Conservation (phyloP, 2,888 invertebrate species). For the Sericinus montela region DNA sequence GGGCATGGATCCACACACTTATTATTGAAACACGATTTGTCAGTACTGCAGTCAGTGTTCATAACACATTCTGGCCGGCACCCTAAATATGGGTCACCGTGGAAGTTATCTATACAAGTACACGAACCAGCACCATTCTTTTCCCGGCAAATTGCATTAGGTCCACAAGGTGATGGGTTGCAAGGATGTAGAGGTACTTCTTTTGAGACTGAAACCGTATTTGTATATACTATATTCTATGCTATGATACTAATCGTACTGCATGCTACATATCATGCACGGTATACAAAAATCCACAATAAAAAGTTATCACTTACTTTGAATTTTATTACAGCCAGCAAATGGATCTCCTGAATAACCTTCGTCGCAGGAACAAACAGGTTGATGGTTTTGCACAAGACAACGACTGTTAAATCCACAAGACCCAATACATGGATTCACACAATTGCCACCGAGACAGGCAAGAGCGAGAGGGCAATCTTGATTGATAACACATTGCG, state of each 20-base stretch:
- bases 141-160: conserved; percentile 88
- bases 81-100: conserved; percentile 87
- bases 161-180: conserved; percentile 88
- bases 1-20: conserved; percentile 89
- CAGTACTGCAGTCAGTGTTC: conserved; percentile 85
- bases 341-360: conserved; percentile 91
- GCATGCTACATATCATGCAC: conserved; percentile 21
- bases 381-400: conserved; percentile 85
- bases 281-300: conserved; percentile 8
- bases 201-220: conserved; percentile 68
- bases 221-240: conserved; percentile 23
- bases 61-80: conserved; percentile 90
- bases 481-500: conserved; percentile 87
- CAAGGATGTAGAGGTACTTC: conserved; percentile 85
- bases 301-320: conserved; percentile 67
- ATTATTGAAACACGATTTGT: conserved; percentile 86
- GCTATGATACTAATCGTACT: neutral
- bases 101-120: conserved; percentile 85
- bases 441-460: conserved; percentile 85
- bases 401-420: conserved; percentile 89
- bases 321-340: conserved; percentile 82
- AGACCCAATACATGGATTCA: conserved; percentile 87
- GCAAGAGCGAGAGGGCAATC: conserved; percentile 87
- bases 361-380: conserved; percentile 85
- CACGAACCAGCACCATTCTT: conserved; percentile 87